Percentiles rank a stretch among this genome's conserved stretches.
Conservation (phyloP, 2,888 invertebrate species). For the Pollenia labialis region DNA sequence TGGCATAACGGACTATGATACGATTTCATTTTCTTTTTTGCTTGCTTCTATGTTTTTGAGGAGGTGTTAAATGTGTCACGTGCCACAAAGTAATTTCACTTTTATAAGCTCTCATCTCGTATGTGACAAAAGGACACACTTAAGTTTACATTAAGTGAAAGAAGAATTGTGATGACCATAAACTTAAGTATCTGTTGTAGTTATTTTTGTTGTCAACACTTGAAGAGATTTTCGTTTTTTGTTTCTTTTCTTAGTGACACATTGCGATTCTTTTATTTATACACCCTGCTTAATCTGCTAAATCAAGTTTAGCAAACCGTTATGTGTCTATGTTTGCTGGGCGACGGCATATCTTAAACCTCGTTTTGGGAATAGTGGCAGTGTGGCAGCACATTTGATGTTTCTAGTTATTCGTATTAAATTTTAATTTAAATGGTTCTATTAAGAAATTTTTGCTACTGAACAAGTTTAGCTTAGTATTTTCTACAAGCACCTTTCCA, state of each 20-base stretch:
- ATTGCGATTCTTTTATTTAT: slow-evolving; percentile 24
- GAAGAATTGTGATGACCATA: slow-evolving; percentile 61
- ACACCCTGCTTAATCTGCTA: not conserved
- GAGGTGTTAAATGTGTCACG: slow-evolving; percentile 81
- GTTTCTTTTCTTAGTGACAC: slow-evolving; percentile 11
- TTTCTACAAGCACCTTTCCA: not conserved
- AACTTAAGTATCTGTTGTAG: slow-evolving; percentile 63
- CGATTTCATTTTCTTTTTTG: slow-evolving; percentile 23
- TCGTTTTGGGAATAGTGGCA: too few relatives aligned
- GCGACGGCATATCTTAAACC: too few relatives aligned
- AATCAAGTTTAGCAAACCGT: slow-evolving; percentile 16
- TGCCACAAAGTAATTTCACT: slow-evolving; percentile 80
- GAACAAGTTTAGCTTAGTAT: not conserved
- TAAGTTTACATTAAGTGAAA: slow-evolving; percentile 66
- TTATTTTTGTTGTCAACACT: slow-evolving; percentile 51
- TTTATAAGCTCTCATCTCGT: slow-evolving; percentile 70
- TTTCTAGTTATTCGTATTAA: not conserved
- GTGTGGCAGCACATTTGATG: too few relatives aligned
- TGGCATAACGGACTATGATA: slow-evolving; percentile 12
- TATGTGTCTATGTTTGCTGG: not conserved
- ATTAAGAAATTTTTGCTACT: not conserved
- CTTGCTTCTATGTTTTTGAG: slow-evolving; percentile 61
- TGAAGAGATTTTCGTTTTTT: slow-evolving; percentile 63
- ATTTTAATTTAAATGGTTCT: not conserved
- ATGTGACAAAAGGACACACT: slow-evolving; percentile 72